These are phyloP conservation scores for Edolisoma coerulescens DNA, from an alignment of 2,113 vertebrate genomes.

Conservation along the genomic window DNA sequence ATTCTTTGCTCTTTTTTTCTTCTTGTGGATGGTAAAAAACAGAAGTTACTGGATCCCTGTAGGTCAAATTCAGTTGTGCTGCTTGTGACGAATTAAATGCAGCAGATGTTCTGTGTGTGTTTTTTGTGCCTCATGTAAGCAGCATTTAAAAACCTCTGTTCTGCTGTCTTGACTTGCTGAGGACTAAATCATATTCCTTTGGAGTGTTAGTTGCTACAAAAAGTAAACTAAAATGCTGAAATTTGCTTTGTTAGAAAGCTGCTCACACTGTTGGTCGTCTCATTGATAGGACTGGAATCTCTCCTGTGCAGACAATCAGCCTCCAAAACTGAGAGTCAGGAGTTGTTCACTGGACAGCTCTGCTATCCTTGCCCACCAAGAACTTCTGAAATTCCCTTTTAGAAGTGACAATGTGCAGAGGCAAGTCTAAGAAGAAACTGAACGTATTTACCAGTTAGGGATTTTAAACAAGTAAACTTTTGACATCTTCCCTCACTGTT, in stretches of 20 bases:
- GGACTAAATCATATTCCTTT: not conserved
- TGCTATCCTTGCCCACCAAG: not conserved
- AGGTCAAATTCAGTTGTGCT: not conserved
- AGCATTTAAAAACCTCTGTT: not conserved
- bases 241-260: not conserved
- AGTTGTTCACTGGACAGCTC: not conserved
- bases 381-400: not conserved
- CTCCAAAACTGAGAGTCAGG: not conserved
- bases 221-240: not conserved
- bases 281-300: not conserved
- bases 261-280: not conserved
- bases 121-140: not conserved
- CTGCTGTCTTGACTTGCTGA: not conserved
- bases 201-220: not conserved
- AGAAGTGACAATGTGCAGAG: not conserved
- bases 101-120: not conserved
- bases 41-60: not conserved
- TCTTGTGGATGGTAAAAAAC: not conserved
- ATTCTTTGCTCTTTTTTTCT: not conserved
- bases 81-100: not conserved
- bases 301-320: not conserved
- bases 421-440: not conserved
- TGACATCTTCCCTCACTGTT: not conserved
- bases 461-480: not conserved
- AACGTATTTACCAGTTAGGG: not conserved